These are phyloP conservation scores for Pycnomerus fuliginosus DNA, from an alignment of 2,888 invertebrate genomes.

Conservation along the genomic window DNA sequence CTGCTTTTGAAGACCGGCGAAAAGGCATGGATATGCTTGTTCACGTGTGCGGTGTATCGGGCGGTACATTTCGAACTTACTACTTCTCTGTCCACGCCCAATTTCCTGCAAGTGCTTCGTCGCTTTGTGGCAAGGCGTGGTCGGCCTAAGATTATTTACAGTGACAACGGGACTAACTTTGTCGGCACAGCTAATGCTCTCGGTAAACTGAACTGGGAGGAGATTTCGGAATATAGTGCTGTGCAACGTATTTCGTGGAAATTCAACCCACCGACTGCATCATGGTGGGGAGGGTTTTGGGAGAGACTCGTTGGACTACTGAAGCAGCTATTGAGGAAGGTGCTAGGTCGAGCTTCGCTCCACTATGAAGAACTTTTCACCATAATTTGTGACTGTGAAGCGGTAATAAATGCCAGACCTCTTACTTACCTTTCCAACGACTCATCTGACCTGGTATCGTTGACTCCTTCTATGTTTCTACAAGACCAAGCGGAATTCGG, in stretches of 20 bases:
- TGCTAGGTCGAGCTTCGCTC: not conserved
- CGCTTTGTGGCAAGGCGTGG: too few species aligned
- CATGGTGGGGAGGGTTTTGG: not conserved
- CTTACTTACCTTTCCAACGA: not conserved
- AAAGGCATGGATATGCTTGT: not conserved
- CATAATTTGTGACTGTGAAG: not conserved
- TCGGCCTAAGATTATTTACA: too few species aligned
- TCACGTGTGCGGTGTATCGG: not conserved
- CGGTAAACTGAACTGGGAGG: too few species aligned
- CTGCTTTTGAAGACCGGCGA: too few species aligned
- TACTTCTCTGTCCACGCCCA: not conserved
- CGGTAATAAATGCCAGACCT: not conserved
- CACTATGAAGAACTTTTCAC: not conserved
- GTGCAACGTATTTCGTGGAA: too few species aligned
- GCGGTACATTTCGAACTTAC: not conserved
- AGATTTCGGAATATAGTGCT: too few species aligned
- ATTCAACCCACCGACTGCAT: not conserved
- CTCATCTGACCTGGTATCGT: slow-evolving; percentile 17
- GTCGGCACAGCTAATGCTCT: too few species aligned
- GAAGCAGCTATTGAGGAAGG: not conserved
- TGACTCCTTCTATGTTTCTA: slow-evolving; percentile 35
- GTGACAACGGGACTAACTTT: too few species aligned
- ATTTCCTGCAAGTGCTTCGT: not conserved
- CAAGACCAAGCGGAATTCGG: slow-evolving; percentile 19
- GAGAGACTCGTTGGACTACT: not conserved